Percentiles rank a stretch among this genome's conserved stretches.
Conservation (phyloP, 2,888 invertebrate species). For the Ferrisia virgata region DNA sequence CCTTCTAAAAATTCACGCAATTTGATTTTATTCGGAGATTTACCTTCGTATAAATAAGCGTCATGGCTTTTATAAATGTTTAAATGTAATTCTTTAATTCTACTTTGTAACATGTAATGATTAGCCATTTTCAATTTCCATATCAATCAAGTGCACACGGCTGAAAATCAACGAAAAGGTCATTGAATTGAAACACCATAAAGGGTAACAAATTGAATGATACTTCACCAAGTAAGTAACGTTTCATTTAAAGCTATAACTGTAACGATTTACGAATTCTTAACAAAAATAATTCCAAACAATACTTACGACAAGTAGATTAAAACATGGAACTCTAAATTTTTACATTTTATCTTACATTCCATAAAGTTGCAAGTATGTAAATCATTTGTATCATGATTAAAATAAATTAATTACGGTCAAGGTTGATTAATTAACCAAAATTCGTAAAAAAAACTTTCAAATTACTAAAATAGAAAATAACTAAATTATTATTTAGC, state of each 20-base stretch:
- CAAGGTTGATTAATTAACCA: background rate
- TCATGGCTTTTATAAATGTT: background rate
- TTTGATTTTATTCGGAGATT: constrained; percentile 23
- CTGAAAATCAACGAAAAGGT: background rate
- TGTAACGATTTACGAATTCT: no score
- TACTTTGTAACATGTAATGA: background rate
- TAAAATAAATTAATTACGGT: background rate
- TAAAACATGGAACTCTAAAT: no score
- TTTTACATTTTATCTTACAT: no score
- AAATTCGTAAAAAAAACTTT: background rate
- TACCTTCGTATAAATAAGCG: background rate
- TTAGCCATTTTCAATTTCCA: constrained; percentile 34
- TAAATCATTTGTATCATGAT: no score
- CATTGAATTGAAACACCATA: no score
- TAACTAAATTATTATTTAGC: background rate
- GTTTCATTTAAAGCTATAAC: no score
- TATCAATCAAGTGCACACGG: background rate
- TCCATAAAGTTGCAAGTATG: no score
- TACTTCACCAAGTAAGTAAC: no score
- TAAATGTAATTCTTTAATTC: background rate
- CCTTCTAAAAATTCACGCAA: constrained; percentile 17
- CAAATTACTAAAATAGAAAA: background rate
- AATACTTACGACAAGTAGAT: no score
- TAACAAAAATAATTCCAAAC: no score
- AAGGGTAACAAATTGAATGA: no score